phyloP scores from a whole-genome alignment of 2,797 vertebrate genomes.

The Petrocephalus sullivani region DNA sequence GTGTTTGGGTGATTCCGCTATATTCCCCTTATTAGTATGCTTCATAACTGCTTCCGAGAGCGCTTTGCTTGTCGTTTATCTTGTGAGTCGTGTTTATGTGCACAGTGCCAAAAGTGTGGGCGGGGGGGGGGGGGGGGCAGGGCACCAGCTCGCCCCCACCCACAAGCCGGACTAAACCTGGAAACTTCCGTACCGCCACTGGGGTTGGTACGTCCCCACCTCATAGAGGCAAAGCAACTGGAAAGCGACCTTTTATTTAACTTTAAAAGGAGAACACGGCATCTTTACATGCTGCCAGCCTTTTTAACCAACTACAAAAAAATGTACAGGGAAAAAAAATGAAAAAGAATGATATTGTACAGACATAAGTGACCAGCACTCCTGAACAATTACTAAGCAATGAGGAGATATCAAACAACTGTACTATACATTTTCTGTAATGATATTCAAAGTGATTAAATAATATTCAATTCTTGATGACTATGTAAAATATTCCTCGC shows the following conservation, averaged over 20 bases:
- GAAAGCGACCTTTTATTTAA: constrained; percentile 70
- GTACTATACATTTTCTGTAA: constrained; percentile 98
- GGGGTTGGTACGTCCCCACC: constrained; percentile 54
- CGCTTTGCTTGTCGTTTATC: constrained; percentile 83
- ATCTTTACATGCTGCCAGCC: constrained; percentile 88
- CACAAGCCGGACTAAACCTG: constrained; percentile 53
- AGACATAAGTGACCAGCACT: constrained; percentile 87
- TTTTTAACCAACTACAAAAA: constrained; percentile 71
- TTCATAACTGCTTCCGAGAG: constrained; percentile 77
- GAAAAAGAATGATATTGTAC: constrained; percentile 77
- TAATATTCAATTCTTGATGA: constrained; percentile 94
- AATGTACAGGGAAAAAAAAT: constrained; percentile 30
- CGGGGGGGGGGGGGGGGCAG: constrained; percentile 21
- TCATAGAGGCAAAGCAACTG: constrained; percentile 64
- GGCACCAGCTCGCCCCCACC: constrained; percentile 23
- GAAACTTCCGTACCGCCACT: constrained; percentile 57
- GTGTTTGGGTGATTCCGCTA: constrained; percentile 75
- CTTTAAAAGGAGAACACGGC: constrained; percentile 61
- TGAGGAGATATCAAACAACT: constrained; percentile 80
- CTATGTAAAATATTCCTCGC: constrained; percentile 78
- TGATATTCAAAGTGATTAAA: constrained; percentile 93
- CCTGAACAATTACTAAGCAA: constrained; percentile 76
- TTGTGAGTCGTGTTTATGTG: constrained; percentile 84
- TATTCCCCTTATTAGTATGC: constrained; percentile 81
- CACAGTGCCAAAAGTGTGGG: constrained; percentile 77